phyloP scores from a whole-genome alignment of 2,888 invertebrate genomes.

The Globia sparganii region DNA sequence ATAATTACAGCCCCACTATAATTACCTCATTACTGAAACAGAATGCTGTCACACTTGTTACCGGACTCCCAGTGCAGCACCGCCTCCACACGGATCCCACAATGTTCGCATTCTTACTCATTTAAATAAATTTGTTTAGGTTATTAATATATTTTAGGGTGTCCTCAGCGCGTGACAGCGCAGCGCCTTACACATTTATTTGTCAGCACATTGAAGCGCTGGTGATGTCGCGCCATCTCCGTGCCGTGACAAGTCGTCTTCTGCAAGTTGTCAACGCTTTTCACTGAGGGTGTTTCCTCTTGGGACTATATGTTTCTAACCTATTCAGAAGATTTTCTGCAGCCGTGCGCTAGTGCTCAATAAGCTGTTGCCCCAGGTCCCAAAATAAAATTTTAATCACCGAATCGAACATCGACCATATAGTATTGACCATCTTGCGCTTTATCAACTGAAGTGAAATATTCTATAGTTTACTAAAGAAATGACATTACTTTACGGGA shows the following conservation, averaged over 20 bases:
- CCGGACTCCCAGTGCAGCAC: constrained; percentile 2
- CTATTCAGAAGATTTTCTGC: background rate
- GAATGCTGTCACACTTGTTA: constrained; percentile 32
- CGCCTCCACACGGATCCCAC: background rate
- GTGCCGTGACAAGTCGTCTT: background rate
- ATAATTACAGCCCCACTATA: constrained; percentile 61
- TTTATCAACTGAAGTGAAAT: background rate
- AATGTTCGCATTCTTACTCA: constrained; percentile 33
- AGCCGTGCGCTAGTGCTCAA: background rate
- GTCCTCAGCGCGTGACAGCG: too few relatives aligned
- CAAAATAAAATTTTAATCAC: background rate
- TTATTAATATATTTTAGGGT: background rate
- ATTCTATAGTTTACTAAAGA: background rate
- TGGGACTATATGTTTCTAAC: background rate
- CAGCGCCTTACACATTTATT: background rate
- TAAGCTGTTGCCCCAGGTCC: background rate
- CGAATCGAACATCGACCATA: background rate
- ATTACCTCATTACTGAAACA: constrained; percentile 63
- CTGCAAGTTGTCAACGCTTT: background rate
- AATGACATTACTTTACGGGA: background rate
- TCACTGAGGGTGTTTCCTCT: too few relatives aligned
- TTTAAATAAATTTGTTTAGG: background rate
- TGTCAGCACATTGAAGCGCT: background rate
- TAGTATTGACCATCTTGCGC: too few relatives aligned
- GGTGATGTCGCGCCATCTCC: background rate